A percentile compares a stretch with the other conserved stretches of the same genome.
phyloP scores from a whole-genome alignment of 2,797 vertebrate species.

The Hippocampus kuda region DNA sequence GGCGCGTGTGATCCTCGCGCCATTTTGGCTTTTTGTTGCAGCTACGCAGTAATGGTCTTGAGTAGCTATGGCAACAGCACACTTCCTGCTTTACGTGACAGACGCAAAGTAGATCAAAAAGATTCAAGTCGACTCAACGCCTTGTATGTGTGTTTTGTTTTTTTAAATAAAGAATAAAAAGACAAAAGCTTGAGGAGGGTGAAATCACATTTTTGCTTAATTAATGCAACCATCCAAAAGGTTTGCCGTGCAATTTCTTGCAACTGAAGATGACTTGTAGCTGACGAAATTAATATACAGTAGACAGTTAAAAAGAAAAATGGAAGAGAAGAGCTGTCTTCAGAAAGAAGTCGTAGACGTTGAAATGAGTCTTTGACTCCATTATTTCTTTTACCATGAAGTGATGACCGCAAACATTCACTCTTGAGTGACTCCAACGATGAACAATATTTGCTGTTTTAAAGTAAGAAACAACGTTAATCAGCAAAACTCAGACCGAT shows the following conservation, averaged over 20 bases:
- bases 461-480: neutral
- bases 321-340: neutral
- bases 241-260: neutral
- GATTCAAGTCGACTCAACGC: too few species aligned
- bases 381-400: too few species aligned
- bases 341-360: neutral
- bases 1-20: neutral
- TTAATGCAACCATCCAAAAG: neutral
- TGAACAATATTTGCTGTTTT: neutral
- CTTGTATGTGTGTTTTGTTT: too few species aligned
- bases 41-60: neutral
- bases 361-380: too few species aligned
- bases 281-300: neutral
- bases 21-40: neutral
- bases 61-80: neutral
- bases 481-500: neutral
- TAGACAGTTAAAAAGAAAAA: neutral
- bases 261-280: neutral
- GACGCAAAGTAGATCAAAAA: neutral
- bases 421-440: neutral
- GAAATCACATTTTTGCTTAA: too few species aligned
- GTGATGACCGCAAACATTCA: neutral
- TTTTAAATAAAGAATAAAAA: too few species aligned
- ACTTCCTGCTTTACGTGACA: neutral
- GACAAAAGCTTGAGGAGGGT: too few species aligned